Evolutionary conservation across 2,113 vertebrate genomes (phyloP).

Genomic region (Gymnocephalus cernua): DNA sequence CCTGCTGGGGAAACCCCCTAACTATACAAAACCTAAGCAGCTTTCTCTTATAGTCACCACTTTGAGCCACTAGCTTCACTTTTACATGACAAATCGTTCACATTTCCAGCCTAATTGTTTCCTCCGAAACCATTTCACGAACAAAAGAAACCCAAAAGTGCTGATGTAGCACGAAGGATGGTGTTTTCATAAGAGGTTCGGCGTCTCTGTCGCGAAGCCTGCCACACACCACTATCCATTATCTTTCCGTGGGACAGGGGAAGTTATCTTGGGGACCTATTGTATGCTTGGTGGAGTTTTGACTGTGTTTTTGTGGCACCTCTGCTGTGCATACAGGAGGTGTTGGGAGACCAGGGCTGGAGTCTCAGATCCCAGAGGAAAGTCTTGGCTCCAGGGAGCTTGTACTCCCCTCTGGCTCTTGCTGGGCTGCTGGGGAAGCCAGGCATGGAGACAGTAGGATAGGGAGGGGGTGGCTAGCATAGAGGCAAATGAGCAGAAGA

Average conservation of each 20-base stretch:
- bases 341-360: conserved; percentile 74
- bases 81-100: conserved; percentile 73
- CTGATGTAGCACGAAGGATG: conserved; percentile 76
- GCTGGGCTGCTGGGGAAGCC: conserved; percentile 69
- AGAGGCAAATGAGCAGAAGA: conserved; percentile 82
- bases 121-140: conserved; percentile 67
- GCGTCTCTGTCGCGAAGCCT: conserved; percentile 70
- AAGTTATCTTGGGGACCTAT: conserved; percentile 81
- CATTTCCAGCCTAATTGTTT: conserved; percentile 75
- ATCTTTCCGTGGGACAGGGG: conserved; percentile 76
- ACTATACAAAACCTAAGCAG: conserved; percentile 24
- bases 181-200: conserved; percentile 77
- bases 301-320: conserved; percentile 64
- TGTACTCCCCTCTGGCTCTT: conserved; percentile 77
- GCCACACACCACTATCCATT: conserved; percentile 75
- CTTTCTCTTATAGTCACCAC: conserved; percentile 45
- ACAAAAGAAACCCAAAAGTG: conserved; percentile 80
- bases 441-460: conserved; percentile 75
- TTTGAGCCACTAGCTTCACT: conserved; percentile 50
- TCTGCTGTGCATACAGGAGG: conserved; percentile 84
- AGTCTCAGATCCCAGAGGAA: conserved; percentile 86
- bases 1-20: conserved; percentile 19
- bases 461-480: conserved; percentile 59
- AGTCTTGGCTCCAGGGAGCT: conserved; percentile 89
- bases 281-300: conserved; percentile 72